phyloP scores from a whole-genome alignment of 2,113 vertebrate genomes.

The Rhizomys pruinosus region DNA sequence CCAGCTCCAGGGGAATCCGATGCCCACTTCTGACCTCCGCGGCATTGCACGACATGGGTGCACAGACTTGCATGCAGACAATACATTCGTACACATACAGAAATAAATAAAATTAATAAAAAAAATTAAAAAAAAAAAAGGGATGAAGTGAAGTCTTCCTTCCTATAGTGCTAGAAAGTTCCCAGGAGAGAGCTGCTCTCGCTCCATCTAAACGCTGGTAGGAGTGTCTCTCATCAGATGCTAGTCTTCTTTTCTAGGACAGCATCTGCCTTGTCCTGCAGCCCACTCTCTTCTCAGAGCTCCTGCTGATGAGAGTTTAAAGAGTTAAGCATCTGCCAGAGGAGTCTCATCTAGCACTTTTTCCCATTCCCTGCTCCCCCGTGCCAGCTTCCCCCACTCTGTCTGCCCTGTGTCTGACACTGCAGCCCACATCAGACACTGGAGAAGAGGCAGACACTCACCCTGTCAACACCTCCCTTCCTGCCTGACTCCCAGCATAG shows the following conservation, averaged over 20 bases:
- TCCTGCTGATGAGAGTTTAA: slow-evolving; percentile 65
- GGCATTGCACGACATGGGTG: too few species aligned
- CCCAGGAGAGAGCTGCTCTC: background rate
- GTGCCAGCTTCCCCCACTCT: slow-evolving; percentile 61
- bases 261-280: background rate
- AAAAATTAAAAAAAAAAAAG: too few species aligned
- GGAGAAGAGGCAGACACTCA: slow-evolving; percentile 70
- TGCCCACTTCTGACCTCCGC: too few species aligned
- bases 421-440: slow-evolving; percentile 71
- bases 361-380: slow-evolving; percentile 55
- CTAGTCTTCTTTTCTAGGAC: slow-evolving; percentile 50
- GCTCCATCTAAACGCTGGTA: too few species aligned
- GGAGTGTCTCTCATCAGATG: background rate
- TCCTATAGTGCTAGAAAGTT: background rate
- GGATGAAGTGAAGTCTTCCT: too few species aligned
- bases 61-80: too few species aligned
- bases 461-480: slow-evolving; percentile 63
- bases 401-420: slow-evolving; percentile 78
- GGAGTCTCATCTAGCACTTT: slow-evolving; percentile 61
- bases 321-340: slow-evolving; percentile 58
- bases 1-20: too few species aligned
- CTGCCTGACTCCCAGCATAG: background rate
- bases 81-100: too few species aligned
- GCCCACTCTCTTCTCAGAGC: slow-evolving; percentile 63
- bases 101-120: too few species aligned